Percentiles rank a stretch among this genome's conserved stretches.
Conservation (phyloP, 2,113 vertebrate genomes). For the Campylomormyrus numenius region DNA sequence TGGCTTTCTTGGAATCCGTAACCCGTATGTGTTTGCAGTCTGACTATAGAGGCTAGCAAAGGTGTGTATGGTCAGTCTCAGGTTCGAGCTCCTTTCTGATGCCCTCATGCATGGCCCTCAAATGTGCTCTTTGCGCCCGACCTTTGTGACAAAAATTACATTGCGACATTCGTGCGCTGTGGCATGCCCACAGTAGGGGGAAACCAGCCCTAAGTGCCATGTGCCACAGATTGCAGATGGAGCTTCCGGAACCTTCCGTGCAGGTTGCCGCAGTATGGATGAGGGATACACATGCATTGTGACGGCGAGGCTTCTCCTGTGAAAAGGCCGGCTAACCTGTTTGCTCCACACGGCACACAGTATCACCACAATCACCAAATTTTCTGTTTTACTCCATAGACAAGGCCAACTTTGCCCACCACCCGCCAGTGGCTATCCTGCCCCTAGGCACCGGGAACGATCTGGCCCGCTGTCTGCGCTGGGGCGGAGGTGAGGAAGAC, state of each 20-base stretch:
- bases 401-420: conserved; percentile 55
- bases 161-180: background rate
- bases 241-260: background rate
- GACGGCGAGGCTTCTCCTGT: background rate
- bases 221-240: background rate
- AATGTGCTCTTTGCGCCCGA: background rate
- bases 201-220: background rate
- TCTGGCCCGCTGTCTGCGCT: conserved; percentile 89
- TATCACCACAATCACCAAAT: background rate
- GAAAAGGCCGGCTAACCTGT: background rate
- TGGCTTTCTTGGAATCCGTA: background rate
- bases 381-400: conserved; percentile 42
- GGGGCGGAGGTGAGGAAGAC: conserved; percentile 85
- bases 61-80: background rate
- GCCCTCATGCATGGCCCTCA: background rate
- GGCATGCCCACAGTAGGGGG: background rate
- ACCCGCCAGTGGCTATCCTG: conserved; percentile 88
- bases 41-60: background rate
- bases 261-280: background rate
- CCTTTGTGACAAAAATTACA: background rate
- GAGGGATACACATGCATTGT: background rate
- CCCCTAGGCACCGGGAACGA: conserved; percentile 93
- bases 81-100: background rate
- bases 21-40: background rate
- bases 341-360: background rate